Base-by-base conservation (phyloP, 1,140 invertebrate species). In the Maniola jurtina region DNA sequence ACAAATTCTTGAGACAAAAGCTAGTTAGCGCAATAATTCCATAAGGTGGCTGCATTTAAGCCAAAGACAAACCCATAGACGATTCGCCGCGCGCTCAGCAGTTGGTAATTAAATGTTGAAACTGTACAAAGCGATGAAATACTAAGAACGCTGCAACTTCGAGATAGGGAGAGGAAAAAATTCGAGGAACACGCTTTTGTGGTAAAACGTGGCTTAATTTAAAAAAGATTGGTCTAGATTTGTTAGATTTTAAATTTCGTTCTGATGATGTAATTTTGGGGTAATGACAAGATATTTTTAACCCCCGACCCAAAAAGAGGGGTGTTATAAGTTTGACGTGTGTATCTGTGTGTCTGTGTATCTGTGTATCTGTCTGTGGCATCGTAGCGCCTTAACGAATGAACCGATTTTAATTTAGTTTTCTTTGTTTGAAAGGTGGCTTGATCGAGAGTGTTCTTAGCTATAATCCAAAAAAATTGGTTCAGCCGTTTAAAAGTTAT, bases 61-160 rank as follows among this genome's bases (percentile, higher is more conserved):
- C n/a, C 14, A 47, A n/a, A 50, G 48, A 16, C 14, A 50, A 50
- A 4, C 45, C 45, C 13, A 11, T 25, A 25, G 25, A 25, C 25
- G 4, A 25, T 45, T 45, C 25, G 50, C 38, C 35, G 13, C 35
- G 42, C 55, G 42, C 11, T 45, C 42, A 45, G 42, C 10, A 35
- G 57, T 55, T 59, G 56, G 66, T 68, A 68, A 68, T 68, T 68
- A 68, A 68, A 68, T 63, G 66, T 62, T 63, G 56, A 59, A 63
- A 63, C 55, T 25, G 56, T 62, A 68, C 60, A 63, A 68, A 60
- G 55, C 45, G 47, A 58, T 59, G 66, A 63, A 58, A 64, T 64
- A 59, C 61, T 59, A 68, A 68, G 66, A 63, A 63, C 54, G 62
- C 66, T 68, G 61, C 61, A 59, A 58, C 15, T 57, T 63, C 25